phyloP scores from a whole-genome alignment of 2,113 vertebrate genomes.

The Rhynchopsitta pachyrhyncha region DNA sequence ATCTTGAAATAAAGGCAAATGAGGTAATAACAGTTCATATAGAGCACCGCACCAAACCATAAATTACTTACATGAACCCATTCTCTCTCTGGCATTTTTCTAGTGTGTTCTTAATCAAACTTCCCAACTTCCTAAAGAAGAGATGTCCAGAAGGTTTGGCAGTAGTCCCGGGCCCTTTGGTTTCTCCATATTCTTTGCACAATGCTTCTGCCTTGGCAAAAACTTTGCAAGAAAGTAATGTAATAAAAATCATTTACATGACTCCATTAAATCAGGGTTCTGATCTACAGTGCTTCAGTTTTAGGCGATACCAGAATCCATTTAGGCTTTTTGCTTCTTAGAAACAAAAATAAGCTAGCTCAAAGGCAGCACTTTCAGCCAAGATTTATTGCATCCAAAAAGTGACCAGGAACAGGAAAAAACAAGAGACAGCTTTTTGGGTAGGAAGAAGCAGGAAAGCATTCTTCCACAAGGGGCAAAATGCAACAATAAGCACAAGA shows the following conservation, averaged over 20 bases:
- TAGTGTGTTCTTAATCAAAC: constrained; percentile 88
- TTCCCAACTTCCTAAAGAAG: constrained; percentile 93
- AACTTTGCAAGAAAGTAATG: constrained; percentile 69
- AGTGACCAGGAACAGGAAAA: neutral
- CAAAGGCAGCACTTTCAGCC: neutral
- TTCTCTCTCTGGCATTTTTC: constrained; percentile 97
- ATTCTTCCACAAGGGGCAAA: neutral
- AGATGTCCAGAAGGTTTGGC: constrained; percentile 95
- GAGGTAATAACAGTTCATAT: neutral
- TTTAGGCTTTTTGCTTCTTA: neutral
- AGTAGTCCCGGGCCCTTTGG: constrained; percentile 92
- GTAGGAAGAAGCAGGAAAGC: neutral
- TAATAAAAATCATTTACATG: neutral
- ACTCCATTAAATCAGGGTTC: neutral
- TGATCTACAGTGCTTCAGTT: neutral
- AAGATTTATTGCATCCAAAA: neutral
- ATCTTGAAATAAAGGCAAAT: neutral
- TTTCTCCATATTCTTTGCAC: constrained; percentile 97
- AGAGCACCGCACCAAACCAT: neutral
- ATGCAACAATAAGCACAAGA: neutral
- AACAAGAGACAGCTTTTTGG: neutral
- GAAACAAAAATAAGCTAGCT: neutral
- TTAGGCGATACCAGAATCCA: neutral
- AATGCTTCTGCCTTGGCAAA: constrained; percentile 89
- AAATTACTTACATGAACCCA: constrained; percentile 92